Percentiles rank a stretch among this genome's conserved stretches.
Conservation (phyloP, 2,113 vertebrate species). For the Isichthys henryi region DNA sequence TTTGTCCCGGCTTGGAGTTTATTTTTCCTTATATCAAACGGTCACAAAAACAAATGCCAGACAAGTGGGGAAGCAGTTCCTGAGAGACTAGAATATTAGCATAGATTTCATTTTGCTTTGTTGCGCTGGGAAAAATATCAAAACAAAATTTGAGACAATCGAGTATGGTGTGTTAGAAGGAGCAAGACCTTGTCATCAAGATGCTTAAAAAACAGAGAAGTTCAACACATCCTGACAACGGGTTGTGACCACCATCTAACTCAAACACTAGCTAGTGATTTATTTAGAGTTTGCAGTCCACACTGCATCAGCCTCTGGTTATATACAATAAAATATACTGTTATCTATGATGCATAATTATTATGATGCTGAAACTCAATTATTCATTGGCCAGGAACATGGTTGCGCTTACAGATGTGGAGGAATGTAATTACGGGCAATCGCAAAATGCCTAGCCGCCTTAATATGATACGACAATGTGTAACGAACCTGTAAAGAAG, state of each 20-base stretch:
- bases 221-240: background rate
- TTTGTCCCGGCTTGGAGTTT: background rate
- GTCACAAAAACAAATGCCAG: background rate
- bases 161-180: background rate
- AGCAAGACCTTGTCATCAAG: background rate
- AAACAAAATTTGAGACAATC: background rate
- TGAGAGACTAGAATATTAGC: background rate
- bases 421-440: background rate
- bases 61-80: background rate
- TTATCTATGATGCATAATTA: conserved; percentile 9
- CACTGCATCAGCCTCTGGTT: background rate
- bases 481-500: background rate
- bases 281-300: background rate
- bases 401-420: background rate
- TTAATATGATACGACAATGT: background rate
- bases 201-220: background rate
- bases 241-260: background rate
- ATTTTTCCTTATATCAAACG: background rate
- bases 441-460: background rate
- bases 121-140: background rate
- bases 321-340: background rate
- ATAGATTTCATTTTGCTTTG: conserved; percentile 4
- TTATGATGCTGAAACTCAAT: conserved; percentile 5
- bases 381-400: background rate
- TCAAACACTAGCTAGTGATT: background rate